phyloP scores from a whole-genome alignment of 2,888 invertebrate genomes.

The Andrena praecox region DNA sequence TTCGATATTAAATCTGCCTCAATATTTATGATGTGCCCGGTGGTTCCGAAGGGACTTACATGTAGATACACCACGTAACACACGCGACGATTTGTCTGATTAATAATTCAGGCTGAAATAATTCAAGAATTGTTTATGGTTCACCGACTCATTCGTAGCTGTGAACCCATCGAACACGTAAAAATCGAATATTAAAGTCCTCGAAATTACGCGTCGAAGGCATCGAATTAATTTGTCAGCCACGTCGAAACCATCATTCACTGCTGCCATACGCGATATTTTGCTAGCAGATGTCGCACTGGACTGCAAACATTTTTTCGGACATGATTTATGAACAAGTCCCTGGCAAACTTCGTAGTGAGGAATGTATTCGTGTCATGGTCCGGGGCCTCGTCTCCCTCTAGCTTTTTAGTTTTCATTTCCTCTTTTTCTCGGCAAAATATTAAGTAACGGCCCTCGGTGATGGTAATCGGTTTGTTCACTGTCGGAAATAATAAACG shows the following conservation, averaged over 20 bases:
- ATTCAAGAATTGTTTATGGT: slow-evolving; percentile 25
- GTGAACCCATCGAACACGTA: not conserved
- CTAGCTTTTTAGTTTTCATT: slow-evolving; percentile 44
- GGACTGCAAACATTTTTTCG: slow-evolving; percentile 56
- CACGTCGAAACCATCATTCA: slow-evolving; percentile 63
- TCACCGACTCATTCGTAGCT: slow-evolving; percentile 4
- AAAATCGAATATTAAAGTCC: slow-evolving; percentile 43
- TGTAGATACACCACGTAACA: not conserved
- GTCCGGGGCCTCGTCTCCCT: slow-evolving; percentile 42
- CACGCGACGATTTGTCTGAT: slow-evolving; percentile 34
- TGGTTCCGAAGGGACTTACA: not conserved
- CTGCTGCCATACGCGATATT: slow-evolving; percentile 42
- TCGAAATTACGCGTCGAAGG: slow-evolving; percentile 44
- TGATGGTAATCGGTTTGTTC: slow-evolving; percentile 63
- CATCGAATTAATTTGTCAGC: slow-evolving; percentile 63
- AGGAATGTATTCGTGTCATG: slow-evolving; percentile 69
- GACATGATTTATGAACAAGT: slow-evolving; percentile 67
- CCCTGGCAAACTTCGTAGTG: slow-evolving; percentile 60
- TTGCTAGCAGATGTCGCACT: slow-evolving; percentile 58
- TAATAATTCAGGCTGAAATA: slow-evolving; percentile 37
- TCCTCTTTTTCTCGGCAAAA: slow-evolving; percentile 52
- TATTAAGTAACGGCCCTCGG: slow-evolving; percentile 62
- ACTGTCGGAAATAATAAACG: slow-evolving; percentile 69
- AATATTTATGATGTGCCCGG: slow-evolving; percentile 13
- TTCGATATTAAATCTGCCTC: slow-evolving; percentile 2